Conservation (phyloP, 2,888 invertebrate genomes). For the Cryptus viduatorius region DNA sequence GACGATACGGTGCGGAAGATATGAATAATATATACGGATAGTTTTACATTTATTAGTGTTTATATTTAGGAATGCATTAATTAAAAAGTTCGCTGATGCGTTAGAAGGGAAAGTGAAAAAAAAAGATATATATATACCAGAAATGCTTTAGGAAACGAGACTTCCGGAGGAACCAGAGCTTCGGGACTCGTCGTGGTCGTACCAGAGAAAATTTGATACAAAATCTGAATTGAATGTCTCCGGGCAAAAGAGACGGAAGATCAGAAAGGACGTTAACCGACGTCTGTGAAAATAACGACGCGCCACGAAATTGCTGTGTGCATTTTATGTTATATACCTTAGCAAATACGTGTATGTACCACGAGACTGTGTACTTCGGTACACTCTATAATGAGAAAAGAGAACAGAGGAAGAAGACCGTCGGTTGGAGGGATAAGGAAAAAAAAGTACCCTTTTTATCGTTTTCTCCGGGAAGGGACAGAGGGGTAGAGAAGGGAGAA, state of each 20-base stretch:
- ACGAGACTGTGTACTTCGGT: not conserved
- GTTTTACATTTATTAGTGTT: not conserved
- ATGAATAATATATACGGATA: not conserved
- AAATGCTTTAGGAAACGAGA: not conserved
- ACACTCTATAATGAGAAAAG: constrained; percentile 35
- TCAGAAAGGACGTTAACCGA: constrained; percentile 36
- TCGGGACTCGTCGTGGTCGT: not conserved
- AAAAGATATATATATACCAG: not conserved
- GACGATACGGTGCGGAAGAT: not conserved
- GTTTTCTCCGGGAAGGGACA: constrained; percentile 17
- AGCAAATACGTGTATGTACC: not conserved
- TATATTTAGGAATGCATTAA: not conserved
- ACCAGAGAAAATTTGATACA: constrained; percentile 39
- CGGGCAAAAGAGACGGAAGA: constrained; percentile 49
- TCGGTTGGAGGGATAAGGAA: not conserved
- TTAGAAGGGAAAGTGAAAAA: not conserved
- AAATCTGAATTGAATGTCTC: constrained; percentile 64
- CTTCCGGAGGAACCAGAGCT: not conserved
- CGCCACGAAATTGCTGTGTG: constrained; percentile 1
- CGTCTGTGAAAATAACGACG: constrained; percentile 48
- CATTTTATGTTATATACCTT: constrained; percentile 15
- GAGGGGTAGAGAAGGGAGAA: constrained; percentile 7
- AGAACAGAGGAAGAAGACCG: constrained; percentile 23
- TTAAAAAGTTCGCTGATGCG: not conserved
- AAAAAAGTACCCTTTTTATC: constrained; percentile 37